Percentiles rank a stretch among this genome's conserved stretches.
phyloP scores from a whole-genome alignment of 2,797 vertebrate genomes.

The Darevskia mixta region DNA sequence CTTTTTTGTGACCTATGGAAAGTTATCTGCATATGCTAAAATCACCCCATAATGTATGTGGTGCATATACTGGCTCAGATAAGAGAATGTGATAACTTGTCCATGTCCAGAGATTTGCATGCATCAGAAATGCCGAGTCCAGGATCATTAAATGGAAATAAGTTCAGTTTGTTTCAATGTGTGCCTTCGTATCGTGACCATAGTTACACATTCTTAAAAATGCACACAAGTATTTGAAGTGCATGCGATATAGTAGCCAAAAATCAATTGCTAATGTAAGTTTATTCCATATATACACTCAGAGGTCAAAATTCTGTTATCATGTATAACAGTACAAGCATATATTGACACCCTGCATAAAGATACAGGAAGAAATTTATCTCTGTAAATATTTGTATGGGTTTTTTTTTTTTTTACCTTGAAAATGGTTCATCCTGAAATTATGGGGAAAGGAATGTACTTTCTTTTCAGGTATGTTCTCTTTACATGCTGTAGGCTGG shows the following conservation, averaged over 20 bases:
- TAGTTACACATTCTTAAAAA: neutral
- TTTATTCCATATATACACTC: neutral
- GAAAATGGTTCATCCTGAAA: neutral
- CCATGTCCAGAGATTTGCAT: neutral
- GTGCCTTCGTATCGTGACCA: neutral
- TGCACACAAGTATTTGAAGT: neutral
- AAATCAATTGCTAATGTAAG: neutral
- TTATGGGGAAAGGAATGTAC: neutral
- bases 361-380: neutral
- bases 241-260: neutral
- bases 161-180: neutral
- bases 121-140: neutral
- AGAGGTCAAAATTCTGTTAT: neutral
- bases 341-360: neutral
- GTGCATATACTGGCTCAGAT: neutral
- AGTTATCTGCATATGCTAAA: neutral
- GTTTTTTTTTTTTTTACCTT: neutral
- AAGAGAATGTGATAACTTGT: too few relatives aligned
- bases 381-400: slow-evolving; percentile 15
- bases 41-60: neutral
- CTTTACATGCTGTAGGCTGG: neutral
- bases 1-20: neutral
- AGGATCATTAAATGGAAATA: neutral
- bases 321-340: neutral
- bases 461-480: neutral